A percentile compares a stretch with the other conserved stretches of the same genome.
These are phyloP conservation scores for Prosapia bicincta DNA, from an alignment of 2,888 invertebrate species.

Conservation along the genomic window DNA sequence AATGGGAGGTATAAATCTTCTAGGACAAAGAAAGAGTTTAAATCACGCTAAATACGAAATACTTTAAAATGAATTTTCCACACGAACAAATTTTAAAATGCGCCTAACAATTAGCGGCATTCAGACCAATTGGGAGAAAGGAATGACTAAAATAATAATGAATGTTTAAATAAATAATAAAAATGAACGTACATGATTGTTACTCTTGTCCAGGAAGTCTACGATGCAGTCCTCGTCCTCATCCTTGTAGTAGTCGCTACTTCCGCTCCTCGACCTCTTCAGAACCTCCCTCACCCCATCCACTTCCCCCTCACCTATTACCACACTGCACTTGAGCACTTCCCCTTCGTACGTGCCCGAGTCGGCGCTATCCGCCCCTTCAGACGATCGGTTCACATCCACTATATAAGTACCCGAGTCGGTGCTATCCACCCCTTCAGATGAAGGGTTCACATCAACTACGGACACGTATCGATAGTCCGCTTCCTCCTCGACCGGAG, in stretches of 20 bases:
- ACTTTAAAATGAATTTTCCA: no score
- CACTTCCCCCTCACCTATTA: conserved; percentile 12
- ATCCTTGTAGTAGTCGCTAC: conserved; percentile 41
- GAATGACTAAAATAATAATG: no score
- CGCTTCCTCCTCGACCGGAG: conserved; percentile 33
- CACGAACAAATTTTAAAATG: no score
- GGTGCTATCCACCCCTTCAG: neutral
- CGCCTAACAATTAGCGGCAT: no score
- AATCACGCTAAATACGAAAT: no score
- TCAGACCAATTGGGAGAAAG: no score
- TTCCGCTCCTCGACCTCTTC: conserved; percentile 16
- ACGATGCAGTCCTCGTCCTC: conserved; percentile 52
- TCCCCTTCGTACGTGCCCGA: neutral
- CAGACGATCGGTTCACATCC: conserved; percentile 21
- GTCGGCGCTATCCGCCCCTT: neutral
- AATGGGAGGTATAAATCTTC: no score
- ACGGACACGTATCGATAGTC: conserved; percentile 31
- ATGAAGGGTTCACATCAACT: conserved; percentile 26
- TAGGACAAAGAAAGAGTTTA: no score
- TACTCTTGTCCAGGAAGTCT: conserved; percentile 54
- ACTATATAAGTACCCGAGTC: conserved; percentile 12
- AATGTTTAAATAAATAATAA: neutral
- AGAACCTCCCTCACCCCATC: conserved; percentile 17
- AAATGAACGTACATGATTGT: conserved; percentile 50
- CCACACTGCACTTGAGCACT: conserved; percentile 15